Percentiles rank a stretch among this genome's conserved stretches.
Conservation (phyloP, 2,113 vertebrate genomes). For the Lampris incognitus region DNA sequence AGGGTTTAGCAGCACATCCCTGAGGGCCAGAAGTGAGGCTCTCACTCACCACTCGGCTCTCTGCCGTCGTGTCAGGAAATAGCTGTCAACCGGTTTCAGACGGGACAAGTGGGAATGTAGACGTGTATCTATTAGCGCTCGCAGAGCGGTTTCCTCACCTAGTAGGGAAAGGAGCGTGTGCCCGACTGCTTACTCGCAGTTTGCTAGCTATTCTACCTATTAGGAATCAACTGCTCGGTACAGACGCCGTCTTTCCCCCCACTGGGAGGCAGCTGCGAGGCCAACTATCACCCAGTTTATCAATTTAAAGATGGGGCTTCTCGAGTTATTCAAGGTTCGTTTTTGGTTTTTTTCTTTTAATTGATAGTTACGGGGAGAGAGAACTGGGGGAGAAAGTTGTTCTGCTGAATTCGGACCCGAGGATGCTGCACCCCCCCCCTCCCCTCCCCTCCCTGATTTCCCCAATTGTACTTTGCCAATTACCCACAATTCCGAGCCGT, state of each 20-base stretch:
- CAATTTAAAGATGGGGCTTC: too few species aligned
- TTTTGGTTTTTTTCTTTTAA: too few species aligned
- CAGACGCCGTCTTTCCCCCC: background rate
- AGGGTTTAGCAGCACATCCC: slow-evolving; percentile 13
- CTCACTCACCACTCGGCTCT: slow-evolving; percentile 50
- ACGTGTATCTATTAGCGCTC: slow-evolving; percentile 19
- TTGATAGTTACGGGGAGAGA: too few species aligned
- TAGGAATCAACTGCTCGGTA: background rate
- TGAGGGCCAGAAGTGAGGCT: slow-evolving; percentile 30
- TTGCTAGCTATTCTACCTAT: slow-evolving; percentile 1
- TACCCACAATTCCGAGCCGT: too few species aligned
- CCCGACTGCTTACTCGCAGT: background rate
- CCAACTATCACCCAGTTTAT: too few species aligned
- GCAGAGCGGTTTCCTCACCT: slow-evolving; percentile 6
- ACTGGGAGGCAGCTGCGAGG: background rate
- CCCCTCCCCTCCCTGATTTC: too few species aligned
- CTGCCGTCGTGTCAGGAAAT: slow-evolving; percentile 24
- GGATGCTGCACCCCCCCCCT: too few species aligned
- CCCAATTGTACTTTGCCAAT: too few species aligned
- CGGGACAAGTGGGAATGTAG: slow-evolving; percentile 43
- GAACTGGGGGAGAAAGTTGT: too few species aligned
- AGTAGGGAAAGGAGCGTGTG: background rate
- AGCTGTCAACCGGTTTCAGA: background rate
- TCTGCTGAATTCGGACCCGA: too few species aligned
- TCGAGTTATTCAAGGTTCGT: too few species aligned